Base-by-base conservation (phyloP, 1,140 invertebrate genomes). In the Stratiolaelaps scimitus region DNA sequence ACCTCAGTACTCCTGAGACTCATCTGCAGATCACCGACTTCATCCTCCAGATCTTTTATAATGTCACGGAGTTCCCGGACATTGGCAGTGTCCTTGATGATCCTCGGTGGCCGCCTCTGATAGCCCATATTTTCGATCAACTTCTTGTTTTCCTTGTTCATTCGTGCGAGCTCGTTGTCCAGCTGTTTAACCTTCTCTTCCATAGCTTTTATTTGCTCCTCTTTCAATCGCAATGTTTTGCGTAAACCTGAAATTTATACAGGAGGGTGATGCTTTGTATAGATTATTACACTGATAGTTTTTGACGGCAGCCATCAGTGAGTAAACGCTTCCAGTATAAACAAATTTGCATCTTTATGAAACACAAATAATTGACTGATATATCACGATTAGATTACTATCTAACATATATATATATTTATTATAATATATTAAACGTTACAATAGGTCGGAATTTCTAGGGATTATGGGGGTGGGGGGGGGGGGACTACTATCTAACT, bases 31-130 rank as follows among this genome's bases (percentile, higher is more conserved):
- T 86, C 81, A 68, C 80, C 81, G 70, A 88, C 84, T 79, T 89
- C 86, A 72, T 79, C 83, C 74, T 87, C 86, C 69, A 87, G 77
- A 47, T 88, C 85, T 64, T 85, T 83, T 0, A 88, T 82, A 81
- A 86, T 84, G 70, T 81, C 85, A 70, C 85, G 85, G 65, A 88
- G 74, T 64, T 76, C 86, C 82, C 46, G 82, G 71, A 78, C 84
- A 84, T 7, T 84, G 81, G 60, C 83, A 82, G 64, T 82, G 73
- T 87, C 85, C 2, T 81, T 83, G 4, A 83, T 76, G 71, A 84
- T 85, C 70, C 85, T 85, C 10, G 82, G 79, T 17, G 79, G 80
- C 70, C 82, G 77, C 44, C 80, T 81, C 72, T 83, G 83, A 60
- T 73, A 74, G 66, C 81, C 83, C 28, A 82, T 78, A 2, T 69